phyloP scores from a whole-genome alignment of 2,888 invertebrate species.

The Amiota minor region DNA sequence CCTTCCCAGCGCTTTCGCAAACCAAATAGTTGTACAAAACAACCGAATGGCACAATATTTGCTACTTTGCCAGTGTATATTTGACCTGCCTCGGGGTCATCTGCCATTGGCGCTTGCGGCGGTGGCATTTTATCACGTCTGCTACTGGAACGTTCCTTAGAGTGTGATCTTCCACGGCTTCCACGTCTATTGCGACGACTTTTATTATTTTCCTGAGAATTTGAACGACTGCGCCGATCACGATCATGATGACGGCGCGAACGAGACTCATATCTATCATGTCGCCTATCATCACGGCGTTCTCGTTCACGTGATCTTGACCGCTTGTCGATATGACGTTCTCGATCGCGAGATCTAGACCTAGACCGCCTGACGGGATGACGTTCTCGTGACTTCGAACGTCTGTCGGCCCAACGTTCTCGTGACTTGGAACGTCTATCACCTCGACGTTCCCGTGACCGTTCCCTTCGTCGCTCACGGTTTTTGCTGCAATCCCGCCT shows the following conservation, averaged over 20 bases:
- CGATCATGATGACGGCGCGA: conserved; percentile 1
- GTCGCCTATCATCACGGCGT: conserved; percentile 15
- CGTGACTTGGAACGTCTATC: conserved; percentile 50
- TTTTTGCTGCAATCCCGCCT: conserved; percentile 36
- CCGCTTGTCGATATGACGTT: background rate
- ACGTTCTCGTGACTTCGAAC: background rate
- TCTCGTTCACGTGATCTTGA: conserved; percentile 36
- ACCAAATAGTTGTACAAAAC: conserved; percentile 96
- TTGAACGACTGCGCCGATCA: conserved; percentile 44
- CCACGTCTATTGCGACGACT: conserved; percentile 49
- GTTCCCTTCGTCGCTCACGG: conserved; percentile 37
- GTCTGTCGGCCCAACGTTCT: conserved; percentile 44
- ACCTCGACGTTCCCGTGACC: conserved; percentile 46
- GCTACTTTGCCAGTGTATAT: conserved; percentile 96
- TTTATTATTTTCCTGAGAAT: conserved; percentile 42
- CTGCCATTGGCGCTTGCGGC: conserved; percentile 75
- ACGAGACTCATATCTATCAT: background rate
- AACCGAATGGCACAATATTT: conserved; percentile 97
- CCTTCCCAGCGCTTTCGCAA: conserved; percentile 93
- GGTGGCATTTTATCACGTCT: conserved; percentile 66
- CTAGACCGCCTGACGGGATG: background rate
- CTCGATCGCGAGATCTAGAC: background rate
- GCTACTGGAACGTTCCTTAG: conserved; percentile 56
- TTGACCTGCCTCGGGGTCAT: conserved; percentile 86
- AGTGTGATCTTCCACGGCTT: conserved; percentile 53